A percentile compares a stretch with the other conserved stretches of the same genome.
These are phyloP conservation scores for Wasmannia auropunctata DNA, from an alignment of 1,140 invertebrate species.

Conservation along the genomic window DNA sequence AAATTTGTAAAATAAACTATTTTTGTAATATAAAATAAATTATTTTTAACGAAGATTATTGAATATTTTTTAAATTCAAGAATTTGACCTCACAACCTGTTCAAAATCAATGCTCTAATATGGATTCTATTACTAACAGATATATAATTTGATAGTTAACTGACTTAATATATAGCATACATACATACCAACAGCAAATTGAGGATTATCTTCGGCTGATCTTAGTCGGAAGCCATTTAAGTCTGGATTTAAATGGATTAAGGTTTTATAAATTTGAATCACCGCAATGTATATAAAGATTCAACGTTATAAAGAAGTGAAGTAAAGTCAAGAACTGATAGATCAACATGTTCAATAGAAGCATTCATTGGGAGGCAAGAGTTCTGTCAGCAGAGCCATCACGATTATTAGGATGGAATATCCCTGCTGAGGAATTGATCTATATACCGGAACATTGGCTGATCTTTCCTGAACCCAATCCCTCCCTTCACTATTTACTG, in stretches of 20 bases:
- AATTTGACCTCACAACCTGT: neutral
- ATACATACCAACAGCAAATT: slow-evolving; percentile 78
- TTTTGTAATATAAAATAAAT: neutral
- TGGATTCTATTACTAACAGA: neutral
- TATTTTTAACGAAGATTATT: neutral
- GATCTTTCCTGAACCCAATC: slow-evolving; percentile 91
- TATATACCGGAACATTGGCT: slow-evolving; percentile 94
- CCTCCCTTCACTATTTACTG: slow-evolving; percentile 92
- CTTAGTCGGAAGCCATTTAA: slow-evolving; percentile 79
- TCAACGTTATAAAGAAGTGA: neutral
- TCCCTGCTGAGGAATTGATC: slow-evolving; percentile 90
- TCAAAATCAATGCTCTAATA: neutral
- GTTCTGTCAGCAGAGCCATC: slow-evolving; percentile 80
- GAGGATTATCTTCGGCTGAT: slow-evolving; percentile 82
- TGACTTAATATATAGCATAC: slow-evolving; percentile 80
- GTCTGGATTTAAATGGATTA: slow-evolving; percentile 68
- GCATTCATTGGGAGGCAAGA: slow-evolving; percentile 81
- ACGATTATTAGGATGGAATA: slow-evolving; percentile 91
- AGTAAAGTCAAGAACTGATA: slow-evolving; percentile 78
- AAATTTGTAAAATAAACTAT: neutral
- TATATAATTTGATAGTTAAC: slow-evolving; percentile 43
- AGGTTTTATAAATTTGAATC: slow-evolving; percentile 57
- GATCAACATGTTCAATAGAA: slow-evolving; percentile 80
- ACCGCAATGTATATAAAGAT: slow-evolving; percentile 61
- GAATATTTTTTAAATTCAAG: neutral